Conservation (phyloP, 1,140 invertebrate species). For the Drosophila simulans region DNA sequence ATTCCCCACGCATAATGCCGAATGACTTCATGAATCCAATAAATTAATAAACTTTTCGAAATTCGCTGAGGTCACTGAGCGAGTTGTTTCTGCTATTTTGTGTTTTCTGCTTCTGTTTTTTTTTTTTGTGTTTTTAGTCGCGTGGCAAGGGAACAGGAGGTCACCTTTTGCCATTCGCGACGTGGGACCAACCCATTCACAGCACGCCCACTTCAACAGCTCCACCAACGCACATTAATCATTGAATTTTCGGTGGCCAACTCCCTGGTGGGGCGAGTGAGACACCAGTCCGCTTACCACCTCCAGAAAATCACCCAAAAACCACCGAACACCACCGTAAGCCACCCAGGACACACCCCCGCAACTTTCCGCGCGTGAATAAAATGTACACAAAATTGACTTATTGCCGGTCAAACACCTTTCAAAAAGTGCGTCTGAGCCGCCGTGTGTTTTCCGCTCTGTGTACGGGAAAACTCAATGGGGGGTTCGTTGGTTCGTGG, state of each 20-base stretch:
- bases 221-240: conserved; percentile 75
- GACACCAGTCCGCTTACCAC: conserved; percentile 17
- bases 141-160: conserved; percentile 3
- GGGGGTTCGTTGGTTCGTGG: conserved; percentile 1
- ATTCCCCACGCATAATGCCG: conserved; percentile 72
- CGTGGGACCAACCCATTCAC: conserved; percentile 63
- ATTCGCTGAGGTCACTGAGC: conserved; percentile 80
- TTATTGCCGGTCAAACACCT: conserved; percentile 83
- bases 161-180: conserved; percentile 21
- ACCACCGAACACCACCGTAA: conserved; percentile 3
- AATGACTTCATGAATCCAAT: conserved; percentile 82
- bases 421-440: conserved; percentile 63
- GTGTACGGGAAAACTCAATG: conserved; percentile 31
- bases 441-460: conserved; percentile 31
- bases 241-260: conserved; percentile 82
- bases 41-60: conserved; percentile 81
- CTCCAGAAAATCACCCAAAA: conserved; percentile 11
- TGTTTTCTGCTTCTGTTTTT: conserved; percentile 7
- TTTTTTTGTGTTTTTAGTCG: conserved; percentile 22
- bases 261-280: conserved; percentile 60
- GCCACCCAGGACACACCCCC: not conserved
- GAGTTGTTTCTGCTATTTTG: conserved; percentile 21
- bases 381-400: conserved; percentile 81
- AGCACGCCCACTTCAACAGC: conserved; percentile 69
- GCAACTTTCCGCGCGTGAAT: conserved; percentile 55